Evolutionary conservation across 2,797 vertebrate species (phyloP).

Genomic region (Halcyon badia): DNA sequence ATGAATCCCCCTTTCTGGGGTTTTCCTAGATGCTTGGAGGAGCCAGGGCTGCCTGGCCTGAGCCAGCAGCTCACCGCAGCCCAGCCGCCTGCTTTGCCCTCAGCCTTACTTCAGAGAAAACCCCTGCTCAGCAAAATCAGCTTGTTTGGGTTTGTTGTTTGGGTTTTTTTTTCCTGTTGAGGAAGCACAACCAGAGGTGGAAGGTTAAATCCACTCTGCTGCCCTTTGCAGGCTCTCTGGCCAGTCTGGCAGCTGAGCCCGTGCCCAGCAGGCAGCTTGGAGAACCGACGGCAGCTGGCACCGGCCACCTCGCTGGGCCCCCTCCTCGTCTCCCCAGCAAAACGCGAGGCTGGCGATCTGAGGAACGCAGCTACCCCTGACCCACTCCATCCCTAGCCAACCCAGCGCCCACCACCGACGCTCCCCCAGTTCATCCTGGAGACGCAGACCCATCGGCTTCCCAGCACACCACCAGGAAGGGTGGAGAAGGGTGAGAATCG

Average conservation of each 20-base stretch:
- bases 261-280: not conserved
- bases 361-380: not conserved
- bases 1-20: not conserved
- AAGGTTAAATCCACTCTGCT: constrained; percentile 26
- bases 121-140: constrained; percentile 18
- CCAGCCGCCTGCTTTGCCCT: not conserved
- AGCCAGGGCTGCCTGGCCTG: not conserved
- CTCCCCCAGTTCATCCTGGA: not conserved
- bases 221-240: not conserved
- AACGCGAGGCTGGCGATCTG: not conserved
- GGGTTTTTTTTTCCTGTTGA: not conserved
- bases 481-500: not conserved
- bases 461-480: not conserved
- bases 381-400: not conserved
- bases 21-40: not conserved
- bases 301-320: not conserved
- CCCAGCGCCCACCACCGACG: rapidly evolving
- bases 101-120: not conserved
- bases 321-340: not conserved
- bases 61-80: not conserved
- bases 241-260: not conserved
- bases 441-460: not conserved
- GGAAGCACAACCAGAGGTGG: constrained; percentile 21
- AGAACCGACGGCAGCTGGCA: not conserved
- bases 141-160: not conserved